phyloP scores from a whole-genome alignment of 2,797 vertebrate genomes.

The Gobionotothen gibberifrons region DNA sequence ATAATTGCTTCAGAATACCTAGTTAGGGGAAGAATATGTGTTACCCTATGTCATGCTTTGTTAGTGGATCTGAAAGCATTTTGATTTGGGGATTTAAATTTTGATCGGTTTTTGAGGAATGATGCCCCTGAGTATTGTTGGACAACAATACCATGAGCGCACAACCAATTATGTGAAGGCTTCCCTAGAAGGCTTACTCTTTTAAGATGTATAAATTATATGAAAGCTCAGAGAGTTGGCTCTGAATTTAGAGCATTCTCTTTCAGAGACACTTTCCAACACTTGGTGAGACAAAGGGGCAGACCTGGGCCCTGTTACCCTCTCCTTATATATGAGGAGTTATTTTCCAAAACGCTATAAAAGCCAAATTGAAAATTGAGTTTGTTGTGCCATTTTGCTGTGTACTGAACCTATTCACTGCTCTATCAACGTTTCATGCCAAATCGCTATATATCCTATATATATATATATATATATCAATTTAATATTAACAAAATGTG shows the following conservation, averaged over 20 bases:
- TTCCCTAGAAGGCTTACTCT: background rate
- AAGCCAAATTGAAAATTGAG: too few relatives aligned
- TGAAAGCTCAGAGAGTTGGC: conserved; percentile 12
- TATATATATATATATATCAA: too few relatives aligned
- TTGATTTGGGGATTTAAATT: background rate
- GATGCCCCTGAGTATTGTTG: background rate
- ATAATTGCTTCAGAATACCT: conserved; percentile 25
- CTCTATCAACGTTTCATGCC: too few relatives aligned
- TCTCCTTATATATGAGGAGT: conserved; percentile 40
- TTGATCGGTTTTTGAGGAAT: background rate
- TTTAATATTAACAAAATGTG: too few relatives aligned
- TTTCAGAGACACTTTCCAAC: conserved; percentile 1
- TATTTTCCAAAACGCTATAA: too few relatives aligned
- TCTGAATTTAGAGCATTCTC: conserved; percentile 7
- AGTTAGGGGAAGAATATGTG: conserved; percentile 2
- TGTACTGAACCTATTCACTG: too few relatives aligned
- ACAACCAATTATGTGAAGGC: background rate
- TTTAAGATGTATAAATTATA: conserved; percentile 20
- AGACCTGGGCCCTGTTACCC: conserved; percentile 36
- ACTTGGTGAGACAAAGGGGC: conserved; percentile 4
- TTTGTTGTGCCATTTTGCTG: too few relatives aligned
- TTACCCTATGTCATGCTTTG: conserved; percentile 1
- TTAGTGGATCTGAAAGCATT: background rate
- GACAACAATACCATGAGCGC: background rate
- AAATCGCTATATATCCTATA: too few relatives aligned